Evolutionary conservation across 2,888 invertebrate genomes (phyloP).

Genomic region (Drymonia ruficornis): DNA sequence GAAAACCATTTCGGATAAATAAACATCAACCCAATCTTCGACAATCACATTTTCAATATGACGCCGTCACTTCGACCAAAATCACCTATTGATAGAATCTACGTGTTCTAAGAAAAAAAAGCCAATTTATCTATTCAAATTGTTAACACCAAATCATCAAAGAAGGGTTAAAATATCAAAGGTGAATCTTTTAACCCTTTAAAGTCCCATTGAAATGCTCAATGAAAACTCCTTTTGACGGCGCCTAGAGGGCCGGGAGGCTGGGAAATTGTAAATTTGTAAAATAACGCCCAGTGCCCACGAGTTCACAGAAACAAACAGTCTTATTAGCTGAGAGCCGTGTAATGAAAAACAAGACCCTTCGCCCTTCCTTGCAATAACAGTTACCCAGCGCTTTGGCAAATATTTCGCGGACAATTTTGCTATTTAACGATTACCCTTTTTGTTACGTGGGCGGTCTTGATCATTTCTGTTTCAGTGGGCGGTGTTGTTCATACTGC

Average conservation of each 20-base stretch:
- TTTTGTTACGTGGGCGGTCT: no score
- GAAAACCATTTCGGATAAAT: background rate
- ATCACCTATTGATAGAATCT: no score
- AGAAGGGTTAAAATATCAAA: background rate
- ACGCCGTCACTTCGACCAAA: background rate
- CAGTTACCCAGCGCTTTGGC: constrained; percentile 21
- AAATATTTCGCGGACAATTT: constrained; percentile 42
- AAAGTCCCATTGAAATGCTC: background rate
- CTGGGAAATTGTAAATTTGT: constrained; percentile 1
- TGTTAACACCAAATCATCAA: constrained; percentile 1
- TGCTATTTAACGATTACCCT: constrained; percentile 22
- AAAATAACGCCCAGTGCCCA: constrained; percentile 3
- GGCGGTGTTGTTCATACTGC: no score
- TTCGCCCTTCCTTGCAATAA: constrained; percentile 47
- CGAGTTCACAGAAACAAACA: constrained; percentile 38
- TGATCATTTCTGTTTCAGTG: no score
- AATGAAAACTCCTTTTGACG: background rate
- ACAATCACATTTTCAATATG: no score
- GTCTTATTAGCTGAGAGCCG: constrained; percentile 53
- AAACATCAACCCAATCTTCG: no score
- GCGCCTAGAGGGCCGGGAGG: background rate
- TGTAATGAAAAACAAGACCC: constrained; percentile 48
- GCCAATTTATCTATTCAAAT: background rate
- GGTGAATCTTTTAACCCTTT: background rate
- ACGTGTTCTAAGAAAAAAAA: background rate